Evolutionary conservation across 2,113 vertebrate genomes (phyloP).

Genomic region (Cyanoliseus patagonus): DNA sequence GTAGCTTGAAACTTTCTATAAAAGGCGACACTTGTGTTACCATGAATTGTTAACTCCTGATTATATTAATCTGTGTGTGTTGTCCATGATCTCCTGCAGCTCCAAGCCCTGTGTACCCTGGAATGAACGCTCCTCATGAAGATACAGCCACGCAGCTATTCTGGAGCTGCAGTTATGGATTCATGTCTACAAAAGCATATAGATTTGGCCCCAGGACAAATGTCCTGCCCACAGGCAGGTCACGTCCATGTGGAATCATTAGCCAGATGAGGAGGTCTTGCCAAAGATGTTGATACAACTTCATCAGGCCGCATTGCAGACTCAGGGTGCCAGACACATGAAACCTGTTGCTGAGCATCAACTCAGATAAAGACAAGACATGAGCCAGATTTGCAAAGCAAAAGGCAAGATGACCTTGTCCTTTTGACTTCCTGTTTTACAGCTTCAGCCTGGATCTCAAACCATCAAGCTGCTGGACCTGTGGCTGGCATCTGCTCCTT

Average conservation of each 20-base stretch:
- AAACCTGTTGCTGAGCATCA: neutral
- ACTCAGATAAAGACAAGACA: neutral
- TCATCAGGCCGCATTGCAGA: neutral
- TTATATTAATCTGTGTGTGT: too few species aligned
- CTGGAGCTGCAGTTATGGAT: neutral
- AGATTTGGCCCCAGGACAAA: neutral
- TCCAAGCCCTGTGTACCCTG: neutral
- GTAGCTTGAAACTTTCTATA: too few species aligned
- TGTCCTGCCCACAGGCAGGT: neutral
- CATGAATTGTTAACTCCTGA: too few species aligned
- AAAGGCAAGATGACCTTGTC: neutral
- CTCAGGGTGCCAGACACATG: neutral
- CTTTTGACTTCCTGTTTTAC: neutral
- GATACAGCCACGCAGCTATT: neutral
- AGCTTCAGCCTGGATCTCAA: neutral
- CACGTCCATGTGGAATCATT: neutral
- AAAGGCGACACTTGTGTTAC: too few species aligned
- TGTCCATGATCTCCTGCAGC: too few species aligned
- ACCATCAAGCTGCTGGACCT: neutral
- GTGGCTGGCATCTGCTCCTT: neutral
- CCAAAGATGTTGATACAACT: neutral
- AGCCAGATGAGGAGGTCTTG: neutral
- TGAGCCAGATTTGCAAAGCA: neutral
- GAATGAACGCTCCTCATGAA: neutral
- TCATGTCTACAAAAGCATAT: neutral